phyloP scores from a whole-genome alignment of 2,888 invertebrate species.

The Melanchra persicariae region DNA sequence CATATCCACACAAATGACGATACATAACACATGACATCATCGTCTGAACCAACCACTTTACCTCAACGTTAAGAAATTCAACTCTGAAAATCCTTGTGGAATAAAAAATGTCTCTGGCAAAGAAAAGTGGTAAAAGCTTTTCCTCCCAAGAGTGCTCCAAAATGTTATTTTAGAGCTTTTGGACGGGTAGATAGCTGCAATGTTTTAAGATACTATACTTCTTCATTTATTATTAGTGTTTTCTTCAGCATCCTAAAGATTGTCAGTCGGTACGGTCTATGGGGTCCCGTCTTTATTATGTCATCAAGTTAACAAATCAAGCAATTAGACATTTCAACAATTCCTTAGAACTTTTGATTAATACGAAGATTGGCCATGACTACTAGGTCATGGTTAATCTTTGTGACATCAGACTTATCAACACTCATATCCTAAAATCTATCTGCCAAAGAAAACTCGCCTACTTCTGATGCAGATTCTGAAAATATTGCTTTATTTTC shows the following conservation, averaged over 20 bases:
- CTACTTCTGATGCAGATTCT: neutral
- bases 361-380: conserved; percentile 48
- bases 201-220: conserved; percentile 12
- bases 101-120: conserved; percentile 33
- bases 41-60: conserved; percentile 25
- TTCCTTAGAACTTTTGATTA: conserved; percentile 45
- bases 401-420: conserved; percentile 28
- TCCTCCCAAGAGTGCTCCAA: conserved; percentile 30
- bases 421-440: neutral
- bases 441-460: neutral
- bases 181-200: conserved; percentile 8
- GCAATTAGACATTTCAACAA: conserved; percentile 36
- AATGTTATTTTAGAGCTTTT: conserved; percentile 36
- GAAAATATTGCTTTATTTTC: neutral
- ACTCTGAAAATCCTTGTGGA: conserved; percentile 26
- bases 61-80: conserved; percentile 34
- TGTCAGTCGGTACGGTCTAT: neutral
- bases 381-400: conserved; percentile 49
- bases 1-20: conserved; percentile 62
- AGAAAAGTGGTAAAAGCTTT: conserved; percentile 49
- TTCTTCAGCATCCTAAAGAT: neutral
- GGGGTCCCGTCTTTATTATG: neutral
- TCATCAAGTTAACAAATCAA: conserved; percentile 24
- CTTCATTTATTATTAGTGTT: conserved; percentile 10
- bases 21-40: conserved; percentile 64